A percentile compares a stretch with the other conserved stretches of the same genome.
phyloP scores from a whole-genome alignment of 2,888 invertebrate genomes.

The Sympetrum striolatum region DNA sequence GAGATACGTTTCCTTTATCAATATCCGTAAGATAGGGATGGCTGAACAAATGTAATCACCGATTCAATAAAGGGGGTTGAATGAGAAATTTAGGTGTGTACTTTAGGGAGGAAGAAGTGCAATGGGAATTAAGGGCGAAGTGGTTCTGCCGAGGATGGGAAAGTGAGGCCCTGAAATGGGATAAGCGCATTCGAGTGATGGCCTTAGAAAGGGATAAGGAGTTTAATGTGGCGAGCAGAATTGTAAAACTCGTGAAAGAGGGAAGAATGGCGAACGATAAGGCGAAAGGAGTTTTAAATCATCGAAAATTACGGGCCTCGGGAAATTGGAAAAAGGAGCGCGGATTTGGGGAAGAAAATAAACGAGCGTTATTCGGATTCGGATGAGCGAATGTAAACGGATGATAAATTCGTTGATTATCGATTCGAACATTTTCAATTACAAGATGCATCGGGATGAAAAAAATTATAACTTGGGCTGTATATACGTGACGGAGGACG shows the following conservation, averaged over 20 bases:
- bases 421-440: neutral
- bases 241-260: neutral
- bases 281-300: conserved; percentile 20
- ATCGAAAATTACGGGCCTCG: neutral
- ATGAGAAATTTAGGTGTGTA: neutral
- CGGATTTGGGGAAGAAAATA: neutral
- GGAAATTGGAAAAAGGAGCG: conserved; percentile 24
- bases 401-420: conserved; percentile 13
- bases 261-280: neutral
- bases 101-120: neutral
- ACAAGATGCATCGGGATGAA: neutral
- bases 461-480: neutral
- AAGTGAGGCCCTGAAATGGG: neutral
- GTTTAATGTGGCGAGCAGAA: neutral
- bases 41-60: too few relatives aligned
- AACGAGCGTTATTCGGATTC: neutral
- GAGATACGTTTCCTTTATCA: too few relatives aligned
- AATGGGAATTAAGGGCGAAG: neutral
- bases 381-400: conserved; percentile 11
- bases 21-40: too few relatives aligned
- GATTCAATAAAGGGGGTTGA: too few relatives aligned
- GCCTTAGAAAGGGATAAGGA: conserved; percentile 17
- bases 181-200: neutral
- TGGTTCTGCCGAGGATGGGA: neutral
- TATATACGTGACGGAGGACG: neutral